Percentiles rank a stretch among this genome's conserved stretches.
phyloP scores from a whole-genome alignment of 2,888 invertebrate genomes.

The Pseudococcus viburni region DNA sequence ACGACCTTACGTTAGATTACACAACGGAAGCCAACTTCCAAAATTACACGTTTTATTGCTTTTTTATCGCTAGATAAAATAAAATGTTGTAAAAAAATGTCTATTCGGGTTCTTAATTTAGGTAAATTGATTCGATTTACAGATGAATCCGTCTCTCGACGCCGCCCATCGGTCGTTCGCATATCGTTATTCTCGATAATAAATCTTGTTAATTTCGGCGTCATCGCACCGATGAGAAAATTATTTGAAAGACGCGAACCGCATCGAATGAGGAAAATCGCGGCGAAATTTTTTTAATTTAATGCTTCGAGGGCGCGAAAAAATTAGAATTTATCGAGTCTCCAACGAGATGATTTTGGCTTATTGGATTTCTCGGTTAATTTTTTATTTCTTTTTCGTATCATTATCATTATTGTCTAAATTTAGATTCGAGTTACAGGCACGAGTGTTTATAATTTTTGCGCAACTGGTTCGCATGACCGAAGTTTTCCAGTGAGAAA shows the following conservation, averaged over 20 bases:
- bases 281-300: constrained; percentile 3
- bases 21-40: constrained; percentile 47
- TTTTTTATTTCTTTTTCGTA: not conserved
- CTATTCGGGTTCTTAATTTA: constrained; percentile 41
- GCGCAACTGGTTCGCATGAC: not conserved
- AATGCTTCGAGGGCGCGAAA: constrained; percentile 29
- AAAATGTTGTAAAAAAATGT: constrained; percentile 46
- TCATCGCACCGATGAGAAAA: not conserved
- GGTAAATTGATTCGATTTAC: constrained; percentile 43
- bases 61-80: constrained; percentile 48
- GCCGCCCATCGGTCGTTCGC: not conserved
- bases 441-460: not conserved
- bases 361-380: not conserved
- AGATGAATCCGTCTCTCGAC: constrained; percentile 16
- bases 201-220: constrained; percentile 24
- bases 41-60: constrained; percentile 55
- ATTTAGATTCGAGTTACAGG: not conserved
- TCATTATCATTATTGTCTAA: not conserved
- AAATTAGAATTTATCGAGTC: constrained; percentile 11
- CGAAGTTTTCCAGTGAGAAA: not conserved
- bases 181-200: not conserved
- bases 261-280: not conserved
- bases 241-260: not conserved
- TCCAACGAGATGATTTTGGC: not conserved
- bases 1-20: constrained; percentile 39